Percentiles rank a stretch among this genome's conserved stretches.
These are phyloP conservation scores for Pteronura brasiliensis DNA, from an alignment of 2,113 vertebrate genomes.

Conservation along the genomic window DNA sequence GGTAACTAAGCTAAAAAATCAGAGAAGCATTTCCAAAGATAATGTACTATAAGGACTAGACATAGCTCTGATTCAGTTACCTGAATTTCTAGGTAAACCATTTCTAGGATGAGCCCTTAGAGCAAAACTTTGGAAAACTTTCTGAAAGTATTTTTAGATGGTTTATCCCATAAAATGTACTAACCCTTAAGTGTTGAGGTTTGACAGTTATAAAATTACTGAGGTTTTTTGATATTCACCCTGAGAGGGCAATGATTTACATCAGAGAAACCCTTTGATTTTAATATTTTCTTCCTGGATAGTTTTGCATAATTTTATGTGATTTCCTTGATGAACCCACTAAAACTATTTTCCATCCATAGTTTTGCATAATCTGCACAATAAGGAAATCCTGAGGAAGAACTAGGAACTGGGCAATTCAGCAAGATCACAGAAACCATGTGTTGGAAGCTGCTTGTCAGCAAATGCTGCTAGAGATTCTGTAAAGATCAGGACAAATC, in stretches of 20 bases:
- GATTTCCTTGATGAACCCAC: constrained; percentile 50
- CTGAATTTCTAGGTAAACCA: background rate
- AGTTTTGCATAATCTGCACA: constrained; percentile 61
- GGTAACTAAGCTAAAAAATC: background rate
- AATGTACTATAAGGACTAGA: background rate
- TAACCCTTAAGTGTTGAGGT: background rate
- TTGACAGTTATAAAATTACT: background rate
- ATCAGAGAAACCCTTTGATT: constrained; percentile 1
- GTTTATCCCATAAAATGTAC: background rate
- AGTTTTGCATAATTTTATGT: constrained; percentile 42
- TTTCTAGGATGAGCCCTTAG: background rate
- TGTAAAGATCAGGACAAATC: constrained; percentile 54
- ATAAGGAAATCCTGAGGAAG: constrained; percentile 45
- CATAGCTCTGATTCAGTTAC: background rate
- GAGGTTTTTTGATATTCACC: background rate
- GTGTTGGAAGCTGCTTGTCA: constrained; percentile 57
- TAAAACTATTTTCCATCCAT: constrained; percentile 53
- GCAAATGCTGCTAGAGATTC: constrained; percentile 58
- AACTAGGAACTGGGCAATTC: constrained; percentile 54
- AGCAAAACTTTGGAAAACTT: background rate
- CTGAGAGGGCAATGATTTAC: constrained; percentile 15
- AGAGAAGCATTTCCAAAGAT: background rate
- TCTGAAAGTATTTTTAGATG: constrained; percentile 26
- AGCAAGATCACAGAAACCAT: constrained; percentile 61
- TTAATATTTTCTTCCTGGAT: constrained; percentile 40